Conservation (phyloP, 2,797 vertebrate genomes). For the Enteromius treurensis region DNA sequence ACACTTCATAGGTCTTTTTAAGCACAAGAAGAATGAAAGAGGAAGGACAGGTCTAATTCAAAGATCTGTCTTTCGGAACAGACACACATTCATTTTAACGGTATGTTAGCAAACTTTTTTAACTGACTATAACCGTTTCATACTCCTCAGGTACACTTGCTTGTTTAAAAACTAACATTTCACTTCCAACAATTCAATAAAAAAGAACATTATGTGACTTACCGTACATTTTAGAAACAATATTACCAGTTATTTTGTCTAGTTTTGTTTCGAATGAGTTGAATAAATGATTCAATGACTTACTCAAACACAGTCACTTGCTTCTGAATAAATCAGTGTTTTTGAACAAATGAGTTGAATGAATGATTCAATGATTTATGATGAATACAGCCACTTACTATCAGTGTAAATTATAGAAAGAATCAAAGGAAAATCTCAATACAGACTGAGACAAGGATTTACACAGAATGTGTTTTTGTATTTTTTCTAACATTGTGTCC, state of each 20-base stretch:
- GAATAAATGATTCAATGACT: background rate
- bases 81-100: background rate
- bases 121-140: background rate
- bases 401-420: background rate
- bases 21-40: background rate
- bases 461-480: background rate
- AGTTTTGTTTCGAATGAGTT: background rate
- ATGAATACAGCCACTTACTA: no score
- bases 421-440: background rate
- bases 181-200: background rate
- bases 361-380: background rate
- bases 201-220: background rate
- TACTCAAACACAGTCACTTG: background rate
- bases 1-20: slow-evolving; percentile 30
- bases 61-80: background rate
- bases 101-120: background rate
- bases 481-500: no score
- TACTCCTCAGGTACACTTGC: background rate
- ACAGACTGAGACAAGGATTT: background rate
- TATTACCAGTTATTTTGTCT: background rate
- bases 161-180: background rate
- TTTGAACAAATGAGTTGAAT: background rate
- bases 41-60: background rate
- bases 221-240: background rate
- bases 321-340: background rate